These are phyloP conservation scores for Selene dorsalis DNA, from an alignment of 2,797 vertebrate species.

Conservation along the genomic window DNA sequence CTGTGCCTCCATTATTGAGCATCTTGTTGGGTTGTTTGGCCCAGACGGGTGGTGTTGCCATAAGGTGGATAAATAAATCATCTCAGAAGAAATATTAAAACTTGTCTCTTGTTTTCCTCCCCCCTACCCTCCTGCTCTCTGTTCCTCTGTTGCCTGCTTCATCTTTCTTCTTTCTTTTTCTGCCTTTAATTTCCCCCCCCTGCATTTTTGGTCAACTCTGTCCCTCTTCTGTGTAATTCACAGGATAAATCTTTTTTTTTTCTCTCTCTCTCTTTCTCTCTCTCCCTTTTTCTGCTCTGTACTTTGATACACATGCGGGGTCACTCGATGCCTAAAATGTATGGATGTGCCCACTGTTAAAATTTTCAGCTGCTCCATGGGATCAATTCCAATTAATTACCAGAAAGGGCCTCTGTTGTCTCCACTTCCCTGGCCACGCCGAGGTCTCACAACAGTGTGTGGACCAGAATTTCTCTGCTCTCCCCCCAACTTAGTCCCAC, in stretches of 20 bases:
- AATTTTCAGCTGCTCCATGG: conserved; percentile 59
- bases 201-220: conserved; percentile 28
- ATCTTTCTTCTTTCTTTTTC: conserved; percentile 20
- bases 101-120: conserved; percentile 62
- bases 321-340: conserved; percentile 37
- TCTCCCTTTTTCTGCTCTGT: conserved; percentile 17
- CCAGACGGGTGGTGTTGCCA: conserved; percentile 72
- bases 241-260: conserved; percentile 1
- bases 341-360: conserved; percentile 68
- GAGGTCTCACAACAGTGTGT: conserved; percentile 43
- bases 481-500: conserved; percentile 9
- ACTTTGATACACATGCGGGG: conserved; percentile 10
- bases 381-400: conserved; percentile 81
- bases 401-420: conserved; percentile 65
- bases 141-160: conserved; percentile 9
- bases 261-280: conserved; percentile 17
- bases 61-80: conserved; percentile 82
- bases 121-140: conserved; percentile 35
- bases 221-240: conserved; percentile 47
- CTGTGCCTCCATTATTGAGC: conserved; percentile 52
- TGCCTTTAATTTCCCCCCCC: conserved; percentile 13
- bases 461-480: conserved; percentile 40
- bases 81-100: conserved; percentile 81
- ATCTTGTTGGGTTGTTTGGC: conserved; percentile 62
- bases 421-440: conserved; percentile 36